Percentiles rank a stretch among this genome's conserved stretches.
phyloP scores from a whole-genome alignment of 2,888 invertebrate species.

The Tipula lateralis region DNA sequence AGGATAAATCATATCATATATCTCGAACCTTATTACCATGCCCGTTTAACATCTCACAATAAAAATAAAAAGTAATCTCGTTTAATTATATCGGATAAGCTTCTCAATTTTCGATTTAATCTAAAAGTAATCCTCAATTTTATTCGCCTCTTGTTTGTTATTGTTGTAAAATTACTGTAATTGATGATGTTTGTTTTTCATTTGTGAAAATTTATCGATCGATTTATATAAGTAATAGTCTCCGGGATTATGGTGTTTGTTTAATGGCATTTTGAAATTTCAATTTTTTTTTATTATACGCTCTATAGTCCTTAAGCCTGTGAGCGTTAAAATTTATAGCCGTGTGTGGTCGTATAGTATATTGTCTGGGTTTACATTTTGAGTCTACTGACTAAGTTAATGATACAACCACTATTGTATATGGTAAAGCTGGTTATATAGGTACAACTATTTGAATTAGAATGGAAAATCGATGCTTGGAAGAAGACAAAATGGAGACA shows the following conservation, averaged over 20 bases:
- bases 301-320: neutral
- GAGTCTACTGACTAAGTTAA: too few relatives aligned
- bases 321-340: neutral
- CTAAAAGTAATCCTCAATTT: neutral
- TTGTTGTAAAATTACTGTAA: constrained; percentile 15
- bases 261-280: constrained; percentile 5
- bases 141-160: neutral
- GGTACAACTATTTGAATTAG: too few relatives aligned
- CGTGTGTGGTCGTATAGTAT: neutral
- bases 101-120: neutral
- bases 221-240: constrained; percentile 13
- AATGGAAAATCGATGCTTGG: too few relatives aligned
- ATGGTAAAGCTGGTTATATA: too few relatives aligned
- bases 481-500: too few relatives aligned
- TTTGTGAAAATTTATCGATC: neutral
- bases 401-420: too few relatives aligned
- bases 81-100: neutral
- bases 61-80: neutral
- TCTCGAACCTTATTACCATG: neutral
- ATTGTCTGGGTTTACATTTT: neutral
- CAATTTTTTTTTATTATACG: constrained; percentile 14
- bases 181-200: neutral
- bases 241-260: neutral
- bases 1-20: neutral
- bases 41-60: neutral